Percentiles rank a stretch among this genome's conserved stretches.
phyloP scores from a whole-genome alignment of 2,113 vertebrate genomes.

The Siniperca knerii region DNA sequence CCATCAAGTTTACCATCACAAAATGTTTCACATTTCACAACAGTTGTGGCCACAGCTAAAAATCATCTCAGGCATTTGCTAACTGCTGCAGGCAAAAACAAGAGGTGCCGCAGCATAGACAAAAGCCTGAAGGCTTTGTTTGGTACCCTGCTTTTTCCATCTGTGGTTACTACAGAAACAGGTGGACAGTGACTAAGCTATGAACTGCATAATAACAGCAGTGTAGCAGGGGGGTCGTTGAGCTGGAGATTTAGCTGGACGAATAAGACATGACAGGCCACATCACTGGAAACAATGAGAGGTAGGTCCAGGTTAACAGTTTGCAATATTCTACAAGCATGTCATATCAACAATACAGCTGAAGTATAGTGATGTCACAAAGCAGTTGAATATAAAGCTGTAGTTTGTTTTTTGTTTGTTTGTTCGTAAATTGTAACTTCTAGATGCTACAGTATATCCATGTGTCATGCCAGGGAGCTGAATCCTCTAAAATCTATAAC shows the following conservation, averaged over 20 bases:
- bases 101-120: neutral
- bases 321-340: neutral
- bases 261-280: neutral
- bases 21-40: neutral
- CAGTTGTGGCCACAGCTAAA: no score
- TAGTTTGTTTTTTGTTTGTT: neutral
- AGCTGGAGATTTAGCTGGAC: conserved; percentile 10
- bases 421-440: neutral
- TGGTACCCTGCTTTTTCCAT: neutral
- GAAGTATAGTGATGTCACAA: neutral
- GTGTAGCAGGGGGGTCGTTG: neutral
- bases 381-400: neutral
- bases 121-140: neutral
- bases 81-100: neutral
- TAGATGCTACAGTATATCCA: neutral
- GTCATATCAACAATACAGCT: neutral
- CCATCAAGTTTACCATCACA: neutral
- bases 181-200: conserved; percentile 45
- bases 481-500: neutral
- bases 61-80: neutral
- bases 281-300: neutral
- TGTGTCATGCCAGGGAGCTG: no score
- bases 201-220: conserved; percentile 26
- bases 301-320: neutral
- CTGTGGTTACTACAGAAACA: conserved; percentile 59